Evolutionary conservation across 2,888 invertebrate genomes (phyloP).

Genomic region (Allolobophora icterica): DNA sequence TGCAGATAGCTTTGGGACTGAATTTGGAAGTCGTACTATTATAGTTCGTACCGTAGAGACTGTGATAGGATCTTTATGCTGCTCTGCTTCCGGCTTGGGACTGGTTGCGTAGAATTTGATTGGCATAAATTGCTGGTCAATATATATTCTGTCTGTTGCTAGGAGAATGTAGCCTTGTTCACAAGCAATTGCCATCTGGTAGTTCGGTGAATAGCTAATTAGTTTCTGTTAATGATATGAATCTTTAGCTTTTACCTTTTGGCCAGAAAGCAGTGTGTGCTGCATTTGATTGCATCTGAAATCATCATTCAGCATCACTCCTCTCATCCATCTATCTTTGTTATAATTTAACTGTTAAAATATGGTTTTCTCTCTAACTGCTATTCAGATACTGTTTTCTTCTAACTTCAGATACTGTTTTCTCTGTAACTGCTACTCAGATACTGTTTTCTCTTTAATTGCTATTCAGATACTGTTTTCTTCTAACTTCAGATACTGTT

Average conservation of each 20-base stretch:
- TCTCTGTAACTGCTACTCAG: too few relatives aligned
- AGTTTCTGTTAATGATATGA: neutral
- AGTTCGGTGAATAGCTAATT: neutral
- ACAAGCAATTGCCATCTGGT: neutral
- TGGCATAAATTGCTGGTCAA: neutral
- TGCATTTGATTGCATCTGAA: neutral
- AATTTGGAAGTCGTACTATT: too few relatives aligned
- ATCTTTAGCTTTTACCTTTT: neutral
- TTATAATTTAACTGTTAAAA: neutral
- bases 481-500: too few relatives aligned
- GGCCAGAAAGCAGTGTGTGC: too few relatives aligned
- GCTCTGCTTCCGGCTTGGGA: neutral
- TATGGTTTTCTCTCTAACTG: too few relatives aligned
- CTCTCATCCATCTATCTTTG: neutral
- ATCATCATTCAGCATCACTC: neutral
- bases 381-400: too few relatives aligned
- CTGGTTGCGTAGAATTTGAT: neutral
- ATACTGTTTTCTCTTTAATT: too few relatives aligned
- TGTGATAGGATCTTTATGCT: neutral
- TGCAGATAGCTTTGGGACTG: too few relatives aligned
- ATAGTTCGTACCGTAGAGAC: neutral
- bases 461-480: too few relatives aligned
- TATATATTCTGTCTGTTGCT: neutral
- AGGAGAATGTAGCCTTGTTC: neutral
- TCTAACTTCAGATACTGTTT: too few relatives aligned